Percentiles rank a stretch among this genome's conserved stretches.
These are phyloP conservation scores for Nephrocerus scutellatus DNA, from an alignment of 2,888 invertebrate genomes.

Conservation along the genomic window DNA sequence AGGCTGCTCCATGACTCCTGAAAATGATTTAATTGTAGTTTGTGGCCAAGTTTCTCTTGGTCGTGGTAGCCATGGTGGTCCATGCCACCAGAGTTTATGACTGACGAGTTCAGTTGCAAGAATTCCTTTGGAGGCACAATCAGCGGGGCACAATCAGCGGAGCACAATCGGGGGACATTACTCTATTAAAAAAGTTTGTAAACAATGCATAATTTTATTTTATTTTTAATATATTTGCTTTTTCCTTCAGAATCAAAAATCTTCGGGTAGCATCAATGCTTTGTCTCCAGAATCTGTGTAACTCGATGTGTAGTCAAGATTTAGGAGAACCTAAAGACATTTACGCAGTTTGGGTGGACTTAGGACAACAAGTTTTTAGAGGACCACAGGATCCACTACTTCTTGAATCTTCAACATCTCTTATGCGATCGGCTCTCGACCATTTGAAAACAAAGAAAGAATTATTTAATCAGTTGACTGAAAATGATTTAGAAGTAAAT, in stretches of 20 bases:
- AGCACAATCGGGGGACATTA: no score
- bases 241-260: constrained; percentile 49
- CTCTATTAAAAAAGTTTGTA: no score
- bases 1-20: no score
- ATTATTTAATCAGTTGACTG: constrained; percentile 53
- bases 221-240: constrained; percentile 1
- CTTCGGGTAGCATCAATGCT: constrained; percentile 60
- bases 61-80: no score
- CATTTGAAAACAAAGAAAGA: constrained; percentile 53
- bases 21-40: no score
- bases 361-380: constrained; percentile 58
- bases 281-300: constrained; percentile 64
- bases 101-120: no score
- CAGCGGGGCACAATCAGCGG: no score
- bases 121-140: no score
- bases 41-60: no score
- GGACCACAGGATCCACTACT: constrained; percentile 50
- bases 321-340: constrained; percentile 59
- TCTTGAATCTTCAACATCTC: constrained; percentile 64
- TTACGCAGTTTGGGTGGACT: constrained; percentile 60
- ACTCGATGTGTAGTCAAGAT: constrained; percentile 55
- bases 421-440: constrained; percentile 67
- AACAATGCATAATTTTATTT: no score
- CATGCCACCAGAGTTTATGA: no score
- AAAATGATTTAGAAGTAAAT: constrained; percentile 52